These are phyloP conservation scores for Lindbergichthys nudifrons DNA, from an alignment of 2,797 vertebrate species.

Conservation along the genomic window DNA sequence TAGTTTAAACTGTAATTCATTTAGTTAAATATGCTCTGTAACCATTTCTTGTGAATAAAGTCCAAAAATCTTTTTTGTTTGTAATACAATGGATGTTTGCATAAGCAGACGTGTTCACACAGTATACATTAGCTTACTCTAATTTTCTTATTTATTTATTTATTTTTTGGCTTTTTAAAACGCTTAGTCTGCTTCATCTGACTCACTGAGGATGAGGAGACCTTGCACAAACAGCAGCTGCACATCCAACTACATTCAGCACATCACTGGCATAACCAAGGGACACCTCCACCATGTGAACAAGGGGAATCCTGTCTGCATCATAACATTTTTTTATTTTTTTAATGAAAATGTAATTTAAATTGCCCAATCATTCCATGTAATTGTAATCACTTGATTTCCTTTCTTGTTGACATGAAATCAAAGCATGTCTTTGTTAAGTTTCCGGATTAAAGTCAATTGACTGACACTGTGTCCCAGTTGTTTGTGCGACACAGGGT, in stretches of 20 bases:
- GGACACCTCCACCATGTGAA: not conserved
- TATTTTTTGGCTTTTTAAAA: too few species aligned
- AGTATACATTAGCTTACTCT: not conserved
- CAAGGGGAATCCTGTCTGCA: not conserved
- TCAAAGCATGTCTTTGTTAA: not conserved
- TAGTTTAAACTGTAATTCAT: too few species aligned
- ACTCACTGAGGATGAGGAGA: slow-evolving; percentile 6
- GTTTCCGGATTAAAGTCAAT: slow-evolving; percentile 14
- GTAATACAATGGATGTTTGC: not conserved
- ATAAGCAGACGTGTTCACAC: not conserved
- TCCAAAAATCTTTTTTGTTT: not conserved
- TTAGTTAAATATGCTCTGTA: too few species aligned
- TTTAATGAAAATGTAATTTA: not conserved
- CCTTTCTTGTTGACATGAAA: not conserved
- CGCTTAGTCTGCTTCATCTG: not conserved
- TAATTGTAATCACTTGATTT: not conserved
- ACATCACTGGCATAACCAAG: not conserved
- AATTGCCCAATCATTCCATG: not conserved
- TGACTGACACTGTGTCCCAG: slow-evolving; percentile 26
- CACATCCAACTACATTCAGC: slow-evolving; percentile 3
- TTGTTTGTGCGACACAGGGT: slow-evolving; percentile 9
- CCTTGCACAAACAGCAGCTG: not conserved
- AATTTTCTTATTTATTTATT: not conserved
- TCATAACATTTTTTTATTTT: not conserved
- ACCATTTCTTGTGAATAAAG: too few species aligned